Conservation (phyloP, 1,140 invertebrate genomes). For the Panonychus citri region DNA sequence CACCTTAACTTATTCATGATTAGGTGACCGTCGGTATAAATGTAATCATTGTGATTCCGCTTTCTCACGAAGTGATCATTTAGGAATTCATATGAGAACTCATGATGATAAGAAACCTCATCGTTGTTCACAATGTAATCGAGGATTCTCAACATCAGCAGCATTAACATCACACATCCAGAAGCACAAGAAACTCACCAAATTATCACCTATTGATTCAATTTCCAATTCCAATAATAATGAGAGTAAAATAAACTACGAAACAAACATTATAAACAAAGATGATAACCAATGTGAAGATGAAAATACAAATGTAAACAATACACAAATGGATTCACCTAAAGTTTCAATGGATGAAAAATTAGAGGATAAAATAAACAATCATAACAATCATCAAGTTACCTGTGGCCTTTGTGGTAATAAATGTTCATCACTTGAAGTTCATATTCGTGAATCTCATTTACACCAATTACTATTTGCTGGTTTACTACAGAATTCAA, state of each 20-base stretch:
- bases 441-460: conserved; percentile 1
- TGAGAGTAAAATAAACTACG: too few species aligned
- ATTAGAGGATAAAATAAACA: too few species aligned
- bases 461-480: conserved; percentile 1
- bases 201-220: too few species aligned
- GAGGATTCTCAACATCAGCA: conserved; percentile 61
- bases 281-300: too few species aligned
- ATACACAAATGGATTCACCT: too few species aligned
- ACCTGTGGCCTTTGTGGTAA: conserved; percentile 1
- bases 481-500: background rate
- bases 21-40: conserved; percentile 63
- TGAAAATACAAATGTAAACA: too few species aligned
- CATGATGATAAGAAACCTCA: conserved; percentile 83
- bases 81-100: conserved; percentile 87
- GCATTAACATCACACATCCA: conserved; percentile 80
- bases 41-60: conserved; percentile 73
- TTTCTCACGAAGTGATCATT: conserved; percentile 76
- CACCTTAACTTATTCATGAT: too few species aligned
- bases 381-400: too few species aligned
- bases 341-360: too few species aligned
- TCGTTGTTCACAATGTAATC: conserved; percentile 69
- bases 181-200: conserved; percentile 45
- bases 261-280: too few species aligned
- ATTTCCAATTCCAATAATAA: too few species aligned
- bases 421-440: conserved; percentile 1